Evolutionary conservation across 1,140 invertebrate genomes (phyloP).

Genomic region (Trinorchestia longiramus): DNA sequence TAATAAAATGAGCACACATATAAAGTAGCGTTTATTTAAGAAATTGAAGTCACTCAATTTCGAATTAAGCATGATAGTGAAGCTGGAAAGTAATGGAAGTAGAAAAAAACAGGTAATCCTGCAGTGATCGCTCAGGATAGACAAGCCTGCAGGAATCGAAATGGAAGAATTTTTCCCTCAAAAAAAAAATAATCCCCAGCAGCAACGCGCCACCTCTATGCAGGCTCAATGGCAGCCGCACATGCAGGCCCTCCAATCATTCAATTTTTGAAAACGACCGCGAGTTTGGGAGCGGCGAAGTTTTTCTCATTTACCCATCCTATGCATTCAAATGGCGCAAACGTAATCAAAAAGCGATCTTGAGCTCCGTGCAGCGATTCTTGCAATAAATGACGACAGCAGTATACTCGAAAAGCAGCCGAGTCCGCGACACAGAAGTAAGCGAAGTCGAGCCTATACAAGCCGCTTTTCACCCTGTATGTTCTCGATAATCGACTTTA

Average conservation of each 20-base stretch:
- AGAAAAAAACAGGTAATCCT: too few relatives aligned
- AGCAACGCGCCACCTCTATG: too few relatives aligned
- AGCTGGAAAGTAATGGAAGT: too few relatives aligned
- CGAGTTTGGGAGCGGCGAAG: not conserved
- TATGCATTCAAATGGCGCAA: not conserved
- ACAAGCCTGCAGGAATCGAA: too few relatives aligned
- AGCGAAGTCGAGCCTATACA: not conserved
- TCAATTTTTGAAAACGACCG: slow-evolving; percentile 16
- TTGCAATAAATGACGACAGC: not conserved
- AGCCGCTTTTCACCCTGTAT: not conserved
- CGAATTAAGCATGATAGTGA: too few relatives aligned
- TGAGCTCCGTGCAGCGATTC: not conserved
- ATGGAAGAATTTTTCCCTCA: too few relatives aligned
- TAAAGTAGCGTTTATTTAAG: too few relatives aligned
- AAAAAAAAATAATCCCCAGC: too few relatives aligned
- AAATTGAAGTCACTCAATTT: too few relatives aligned
- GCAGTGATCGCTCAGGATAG: too few relatives aligned
- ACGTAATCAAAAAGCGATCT: slow-evolving; percentile 26
- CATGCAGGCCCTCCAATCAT: not conserved
- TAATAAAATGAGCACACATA: too few relatives aligned
- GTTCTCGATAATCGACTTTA: slow-evolving; percentile 12
- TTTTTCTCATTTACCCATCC: slow-evolving; percentile 39
- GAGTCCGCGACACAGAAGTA: not conserved
- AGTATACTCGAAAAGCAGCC: not conserved
- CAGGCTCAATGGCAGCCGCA: too few relatives aligned